Base-by-base conservation (phyloP, 2,888 invertebrate genomes). In the Trachelus iudaicus region DNA sequence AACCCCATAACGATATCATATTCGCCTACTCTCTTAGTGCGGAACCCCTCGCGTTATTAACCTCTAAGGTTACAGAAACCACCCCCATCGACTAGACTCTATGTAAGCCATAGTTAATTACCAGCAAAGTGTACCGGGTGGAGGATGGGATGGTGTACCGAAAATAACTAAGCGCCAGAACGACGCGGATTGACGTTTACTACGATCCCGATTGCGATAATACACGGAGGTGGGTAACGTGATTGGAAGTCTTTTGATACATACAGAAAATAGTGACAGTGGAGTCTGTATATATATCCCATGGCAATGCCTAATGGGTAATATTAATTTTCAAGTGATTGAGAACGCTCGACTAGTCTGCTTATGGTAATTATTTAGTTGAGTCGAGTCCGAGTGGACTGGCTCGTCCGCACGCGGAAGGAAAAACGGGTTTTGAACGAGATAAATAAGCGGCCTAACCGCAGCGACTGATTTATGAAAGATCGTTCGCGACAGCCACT, bases 1-100 rank as follows among this genome's bases (percentile, higher is more conserved):
- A 56, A 56, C 88, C 88, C 86, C 86, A 86, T 89, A 89, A 90
- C 88, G 87, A 90, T 90, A 90, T 90, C 89, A 89, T 90, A 90
- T 90, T 89, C 89, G 86, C 85, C 83, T 76, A 56, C 78, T 77
- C 74, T 34, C 56, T 23, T 23, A 56, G 56, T 56, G 56, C 56
- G 56, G 33, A 71, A 71, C 84, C 82, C 81, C 78, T 77, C 82
- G 86, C 90, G 89, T 91, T 90, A 90, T 91, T 90, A 91, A 90
- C 88, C 89, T 90, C 88, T 91, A 89, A 89, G 88, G 90, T 91
- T 91, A 90, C 91, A 86, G 80, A 84, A 87, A 35, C 75, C 85
- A 86, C 89, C 89, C 88, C 86, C 84, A 81, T 56, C 56, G 80
- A 78, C 76, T 75, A 75, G 34, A 75, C 83, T 81, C 82, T 85